Conservation (phyloP, 2,113 vertebrate species). For the Prunella himalayana region DNA sequence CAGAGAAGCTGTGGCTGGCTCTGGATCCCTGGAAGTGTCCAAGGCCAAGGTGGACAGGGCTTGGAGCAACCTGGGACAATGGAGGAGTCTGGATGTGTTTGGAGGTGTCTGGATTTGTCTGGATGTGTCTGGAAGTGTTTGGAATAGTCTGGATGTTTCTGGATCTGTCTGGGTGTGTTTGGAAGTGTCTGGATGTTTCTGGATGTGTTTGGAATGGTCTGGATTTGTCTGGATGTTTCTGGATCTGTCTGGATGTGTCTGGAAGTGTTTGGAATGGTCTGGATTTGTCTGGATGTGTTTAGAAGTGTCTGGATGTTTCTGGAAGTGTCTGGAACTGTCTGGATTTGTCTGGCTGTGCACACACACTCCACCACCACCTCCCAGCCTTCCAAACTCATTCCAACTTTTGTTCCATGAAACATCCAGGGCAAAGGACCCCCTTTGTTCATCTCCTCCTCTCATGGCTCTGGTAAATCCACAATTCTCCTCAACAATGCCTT, state of each 20-base stretch:
- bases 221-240: rapidly evolving
- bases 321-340: neutral
- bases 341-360: neutral
- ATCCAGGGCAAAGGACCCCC: neutral
- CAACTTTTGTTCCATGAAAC: neutral
- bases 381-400: neutral
- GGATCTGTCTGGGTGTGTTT: rapidly evolving
- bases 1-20: neutral
- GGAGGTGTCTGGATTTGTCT: neutral
- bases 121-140: rapidly evolving
- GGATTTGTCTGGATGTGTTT: rapidly evolving
- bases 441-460: neutral
- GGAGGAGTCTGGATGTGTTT: neutral
- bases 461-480: neutral
- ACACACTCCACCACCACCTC: neutral
- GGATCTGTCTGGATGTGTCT: rapidly evolving
- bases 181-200: rapidly evolving
- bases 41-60: neutral
- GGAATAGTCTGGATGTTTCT: rapidly evolving
- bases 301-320: neutral
- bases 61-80: rapidly evolving
- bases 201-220: rapidly evolving
- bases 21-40: neutral
- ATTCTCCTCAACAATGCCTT: rapidly evolving
- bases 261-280: rapidly evolving